A percentile compares a stretch with the other conserved stretches of the same genome.
These are phyloP conservation scores for Digitonthophagus gazella DNA, from an alignment of 2,888 invertebrate genomes.

Conservation along the genomic window DNA sequence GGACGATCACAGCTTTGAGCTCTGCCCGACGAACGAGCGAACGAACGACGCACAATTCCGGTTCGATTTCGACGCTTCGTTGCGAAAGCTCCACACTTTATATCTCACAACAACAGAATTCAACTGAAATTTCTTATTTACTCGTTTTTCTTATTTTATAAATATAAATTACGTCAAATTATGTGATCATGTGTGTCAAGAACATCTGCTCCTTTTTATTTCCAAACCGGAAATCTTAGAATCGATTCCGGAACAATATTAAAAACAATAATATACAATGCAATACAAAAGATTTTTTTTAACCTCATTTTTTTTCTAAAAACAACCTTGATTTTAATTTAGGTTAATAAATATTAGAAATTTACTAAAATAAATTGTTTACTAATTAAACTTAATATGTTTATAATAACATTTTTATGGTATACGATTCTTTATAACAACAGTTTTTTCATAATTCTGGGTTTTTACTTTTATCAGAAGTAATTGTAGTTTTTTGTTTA, in stretches of 20 bases:
- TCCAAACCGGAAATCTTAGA: not conserved
- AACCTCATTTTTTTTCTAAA: not conserved
- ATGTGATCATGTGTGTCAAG: not conserved
- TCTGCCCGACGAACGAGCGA: not conserved
- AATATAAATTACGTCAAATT: too few relatives aligned
- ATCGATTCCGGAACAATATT: not conserved
- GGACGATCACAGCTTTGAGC: not conserved
- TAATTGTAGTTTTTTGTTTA: too few relatives aligned
- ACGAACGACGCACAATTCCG: not conserved
- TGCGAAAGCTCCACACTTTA: not conserved
- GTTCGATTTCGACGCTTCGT: not conserved
- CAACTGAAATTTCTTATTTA: too few relatives aligned
- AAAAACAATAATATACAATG: not conserved
- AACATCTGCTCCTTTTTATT: not conserved
- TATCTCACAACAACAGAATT: not conserved
- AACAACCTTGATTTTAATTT: not conserved
- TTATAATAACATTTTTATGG: too few relatives aligned
- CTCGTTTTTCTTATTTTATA: too few relatives aligned
- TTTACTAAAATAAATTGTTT: too few relatives aligned
- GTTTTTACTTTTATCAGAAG: too few relatives aligned
- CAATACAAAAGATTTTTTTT: not conserved
- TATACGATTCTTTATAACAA: too few relatives aligned
- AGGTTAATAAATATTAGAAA: not conserved
- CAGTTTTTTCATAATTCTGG: too few relatives aligned
- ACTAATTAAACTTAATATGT: too few relatives aligned